Evolutionary conservation across 2,888 invertebrate species (phyloP), one percentile per base, ranked within the genome.

Genomic region (Iselma pallidipennis): DNA sequence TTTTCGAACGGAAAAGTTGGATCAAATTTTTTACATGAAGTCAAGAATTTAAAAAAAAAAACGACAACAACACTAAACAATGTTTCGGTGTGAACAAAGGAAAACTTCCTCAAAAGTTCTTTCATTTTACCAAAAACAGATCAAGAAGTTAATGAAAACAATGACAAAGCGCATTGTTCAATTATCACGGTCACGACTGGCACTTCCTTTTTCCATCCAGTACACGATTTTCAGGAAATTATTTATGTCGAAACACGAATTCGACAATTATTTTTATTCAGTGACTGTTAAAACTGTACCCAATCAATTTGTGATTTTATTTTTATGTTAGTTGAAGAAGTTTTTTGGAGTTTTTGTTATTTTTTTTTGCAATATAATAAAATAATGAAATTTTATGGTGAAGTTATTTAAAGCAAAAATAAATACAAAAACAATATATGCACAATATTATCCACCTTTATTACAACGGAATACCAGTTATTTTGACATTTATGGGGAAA

Each of bases 151-250:
- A 60, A 63, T 60, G 63, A 61, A 55, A 64, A 60, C 57, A 64
- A 64, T 61, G 64, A 64, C 60, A 61, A 64, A 55, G 64, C 58
- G 58, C 52, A 64, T 64, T 64, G 60, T 50, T 64, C 52, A 52
- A 64, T 64, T 64, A 54, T 59, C 57, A 64, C 61, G 64, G 64
- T 64, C 64, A 64, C 64, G 64, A 64, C 58, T 61, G 57, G 49
- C 57, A 58, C 55, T 64, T 64, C 61, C 58, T 50, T 58, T 58
- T 54, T 52, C 50, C 51, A 56, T 45, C 23, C 50, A 54, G 54
- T 26, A 23, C 10, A 14, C 26, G 19, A 28, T 50, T 50, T 50
- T 50, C 50, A 25, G 50, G 28, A 51, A 55, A 57, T 57, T 54
- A 49, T 61, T 53, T 56, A 52, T 37, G 56, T 61, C 45, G 33